phyloP scores from a whole-genome alignment of 2,797 vertebrate genomes.

The Acropternis orthonyx region DNA sequence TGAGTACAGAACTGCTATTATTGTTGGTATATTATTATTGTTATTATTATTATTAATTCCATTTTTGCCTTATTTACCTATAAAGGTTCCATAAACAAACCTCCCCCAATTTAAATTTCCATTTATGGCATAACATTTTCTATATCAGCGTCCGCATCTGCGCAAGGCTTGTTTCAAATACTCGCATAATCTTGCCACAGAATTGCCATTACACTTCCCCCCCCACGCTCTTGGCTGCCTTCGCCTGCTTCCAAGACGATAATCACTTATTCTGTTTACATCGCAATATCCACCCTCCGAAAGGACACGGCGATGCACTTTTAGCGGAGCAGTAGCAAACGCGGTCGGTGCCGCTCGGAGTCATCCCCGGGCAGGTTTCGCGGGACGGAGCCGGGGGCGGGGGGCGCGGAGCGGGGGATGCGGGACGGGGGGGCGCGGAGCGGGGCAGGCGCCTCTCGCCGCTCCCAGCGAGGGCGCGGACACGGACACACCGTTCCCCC shows the following conservation, averaged over 20 bases:
- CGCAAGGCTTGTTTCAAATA: background rate
- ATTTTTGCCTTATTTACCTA: background rate
- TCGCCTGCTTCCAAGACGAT: background rate
- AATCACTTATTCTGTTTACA: constrained; percentile 13
- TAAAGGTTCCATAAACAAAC: background rate
- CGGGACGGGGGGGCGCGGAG: background rate
- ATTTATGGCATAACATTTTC: background rate
- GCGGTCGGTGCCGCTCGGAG: background rate
- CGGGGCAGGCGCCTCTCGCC: background rate
- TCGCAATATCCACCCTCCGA: background rate
- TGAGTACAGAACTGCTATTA: background rate
- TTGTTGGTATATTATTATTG: background rate
- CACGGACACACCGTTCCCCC: background rate
- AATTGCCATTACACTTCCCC: background rate
- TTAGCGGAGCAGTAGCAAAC: background rate
- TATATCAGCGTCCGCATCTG: background rate
- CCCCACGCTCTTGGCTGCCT: background rate
- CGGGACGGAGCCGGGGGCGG: background rate
- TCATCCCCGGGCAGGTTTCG: background rate
- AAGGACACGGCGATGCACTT: constrained; percentile 1
- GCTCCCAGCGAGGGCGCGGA: background rate
- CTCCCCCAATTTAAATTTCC: background rate
- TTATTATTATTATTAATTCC: background rate
- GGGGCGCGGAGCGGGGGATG: background rate
- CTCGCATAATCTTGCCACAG: background rate